A percentile compares a stretch with the other conserved stretches of the same genome.
These are phyloP conservation scores for Urocynchramus pylzowi DNA, from an alignment of 2,113 vertebrate genomes.

Conservation along the genomic window DNA sequence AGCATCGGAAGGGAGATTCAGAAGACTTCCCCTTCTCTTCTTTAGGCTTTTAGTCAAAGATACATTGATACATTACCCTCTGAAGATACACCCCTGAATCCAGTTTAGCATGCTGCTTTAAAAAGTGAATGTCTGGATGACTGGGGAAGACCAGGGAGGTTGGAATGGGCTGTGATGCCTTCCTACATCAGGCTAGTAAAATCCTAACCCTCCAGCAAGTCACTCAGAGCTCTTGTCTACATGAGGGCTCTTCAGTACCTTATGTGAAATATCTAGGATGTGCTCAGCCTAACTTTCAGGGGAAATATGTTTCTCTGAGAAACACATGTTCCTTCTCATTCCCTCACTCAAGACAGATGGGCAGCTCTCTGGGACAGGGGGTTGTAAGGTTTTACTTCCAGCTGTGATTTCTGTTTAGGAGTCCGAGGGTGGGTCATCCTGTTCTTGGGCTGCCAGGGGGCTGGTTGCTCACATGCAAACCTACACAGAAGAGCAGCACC, in stretches of 20 bases:
- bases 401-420: not conserved
- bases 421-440: not conserved
- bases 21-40: not conserved
- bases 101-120: not conserved
- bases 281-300: not conserved
- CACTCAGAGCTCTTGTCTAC: not conserved
- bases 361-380: not conserved
- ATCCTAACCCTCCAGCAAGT: not conserved
- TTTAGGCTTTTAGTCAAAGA: not conserved
- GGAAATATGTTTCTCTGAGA: not conserved
- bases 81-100: not conserved
- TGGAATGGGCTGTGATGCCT: not conserved
- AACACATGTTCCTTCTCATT: not conserved
- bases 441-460: not conserved
- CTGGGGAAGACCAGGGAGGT: not conserved
- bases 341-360: not conserved
- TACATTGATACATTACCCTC: not conserved
- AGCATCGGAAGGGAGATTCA: not conserved
- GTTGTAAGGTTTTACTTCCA: not conserved
- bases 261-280: not conserved
- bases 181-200: not conserved
- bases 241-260: not conserved
- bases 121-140: not conserved
- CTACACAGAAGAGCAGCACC: not conserved
- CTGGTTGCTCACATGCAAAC: not conserved